A percentile compares a stretch with the other conserved stretches of the same genome.
phyloP scores from a whole-genome alignment of 2,797 vertebrate species.

The Parotocinclus haroldoi region DNA sequence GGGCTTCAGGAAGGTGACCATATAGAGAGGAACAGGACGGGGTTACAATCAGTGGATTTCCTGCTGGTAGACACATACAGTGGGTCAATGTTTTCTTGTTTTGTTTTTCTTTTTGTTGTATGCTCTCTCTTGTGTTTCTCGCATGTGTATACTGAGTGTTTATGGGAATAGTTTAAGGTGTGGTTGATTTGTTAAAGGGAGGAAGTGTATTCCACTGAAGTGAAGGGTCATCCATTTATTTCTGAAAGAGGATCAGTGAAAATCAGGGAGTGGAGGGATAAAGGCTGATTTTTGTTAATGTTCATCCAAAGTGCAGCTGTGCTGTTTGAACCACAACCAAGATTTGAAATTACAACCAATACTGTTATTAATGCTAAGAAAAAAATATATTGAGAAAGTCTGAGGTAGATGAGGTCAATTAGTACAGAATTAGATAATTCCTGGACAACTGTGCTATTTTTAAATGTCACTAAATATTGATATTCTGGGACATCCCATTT shows the following conservation, averaged over 20 bases:
- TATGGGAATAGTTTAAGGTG: conserved; percentile 33
- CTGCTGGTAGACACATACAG: conserved; percentile 46
- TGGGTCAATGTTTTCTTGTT: conserved; percentile 18
- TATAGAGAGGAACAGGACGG: conserved; percentile 50
- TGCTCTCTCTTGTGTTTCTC: no score
- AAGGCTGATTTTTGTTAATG: conserved; percentile 24
- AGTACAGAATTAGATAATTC: no score
- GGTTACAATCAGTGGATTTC: conserved; percentile 61
- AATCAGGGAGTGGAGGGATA: conserved; percentile 13
- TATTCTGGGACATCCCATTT: no score
- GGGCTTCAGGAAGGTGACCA: conserved; percentile 53
- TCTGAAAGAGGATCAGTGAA: conserved; percentile 36
- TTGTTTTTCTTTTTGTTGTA: no score
- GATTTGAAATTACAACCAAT: not conserved
- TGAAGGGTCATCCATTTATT: conserved; percentile 26
- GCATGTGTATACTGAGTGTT: no score
- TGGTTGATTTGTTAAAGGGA: conserved; percentile 46
- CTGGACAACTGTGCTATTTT: no score
- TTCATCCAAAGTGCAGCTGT: conserved; percentile 43
- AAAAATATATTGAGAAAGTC: no score
- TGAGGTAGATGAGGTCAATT: no score
- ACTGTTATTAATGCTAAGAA: no score
- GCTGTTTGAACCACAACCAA: conserved; percentile 21
- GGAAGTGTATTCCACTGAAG: conserved; percentile 38
- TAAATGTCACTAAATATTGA: no score